Evolutionary conservation across 23 tunicate genomes (phyloP).

Genomic region (Trididemnum clinides): DNA sequence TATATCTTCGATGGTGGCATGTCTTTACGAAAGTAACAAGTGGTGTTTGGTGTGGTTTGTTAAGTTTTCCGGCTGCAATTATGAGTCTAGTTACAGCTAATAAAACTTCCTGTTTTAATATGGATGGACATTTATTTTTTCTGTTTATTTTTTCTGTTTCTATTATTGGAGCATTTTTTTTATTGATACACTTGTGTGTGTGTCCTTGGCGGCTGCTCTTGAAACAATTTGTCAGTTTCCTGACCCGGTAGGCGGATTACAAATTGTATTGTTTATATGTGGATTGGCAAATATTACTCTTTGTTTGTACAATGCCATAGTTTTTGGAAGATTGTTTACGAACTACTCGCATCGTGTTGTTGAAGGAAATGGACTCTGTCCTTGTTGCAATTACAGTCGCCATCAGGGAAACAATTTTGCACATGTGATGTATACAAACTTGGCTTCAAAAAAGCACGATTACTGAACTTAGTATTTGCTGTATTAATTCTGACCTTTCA

Average conservation of each 20-base stretch:
- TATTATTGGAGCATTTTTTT: background rate
- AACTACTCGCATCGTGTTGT: background rate
- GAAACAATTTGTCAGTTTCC: background rate
- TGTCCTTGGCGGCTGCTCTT: background rate
- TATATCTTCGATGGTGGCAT: background rate
- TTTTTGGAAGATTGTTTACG: slow-evolving; percentile 1
- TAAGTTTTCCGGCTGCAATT: background rate
- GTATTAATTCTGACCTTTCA: no score
- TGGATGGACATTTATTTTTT: slow-evolving; percentile 1
- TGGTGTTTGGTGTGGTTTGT: slow-evolving; percentile 2
- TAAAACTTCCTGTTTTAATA: background rate
- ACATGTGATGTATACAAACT: background rate
- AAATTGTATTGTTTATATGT: background rate
- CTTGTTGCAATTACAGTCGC: background rate
- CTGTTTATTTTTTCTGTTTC: no score
- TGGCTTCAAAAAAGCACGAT: slow-evolving; percentile 16
- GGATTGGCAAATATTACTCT: background rate
- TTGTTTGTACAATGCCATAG: background rate
- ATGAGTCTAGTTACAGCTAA: background rate
- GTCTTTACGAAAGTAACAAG: background rate
- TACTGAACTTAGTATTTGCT: no score
- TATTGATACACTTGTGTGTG: background rate
- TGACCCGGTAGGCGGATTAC: background rate
- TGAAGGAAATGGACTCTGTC: background rate
- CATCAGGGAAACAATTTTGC: background rate